phyloP scores from a whole-genome alignment of 2,797 vertebrate genomes.

The Bryconaethiops microstoma region DNA sequence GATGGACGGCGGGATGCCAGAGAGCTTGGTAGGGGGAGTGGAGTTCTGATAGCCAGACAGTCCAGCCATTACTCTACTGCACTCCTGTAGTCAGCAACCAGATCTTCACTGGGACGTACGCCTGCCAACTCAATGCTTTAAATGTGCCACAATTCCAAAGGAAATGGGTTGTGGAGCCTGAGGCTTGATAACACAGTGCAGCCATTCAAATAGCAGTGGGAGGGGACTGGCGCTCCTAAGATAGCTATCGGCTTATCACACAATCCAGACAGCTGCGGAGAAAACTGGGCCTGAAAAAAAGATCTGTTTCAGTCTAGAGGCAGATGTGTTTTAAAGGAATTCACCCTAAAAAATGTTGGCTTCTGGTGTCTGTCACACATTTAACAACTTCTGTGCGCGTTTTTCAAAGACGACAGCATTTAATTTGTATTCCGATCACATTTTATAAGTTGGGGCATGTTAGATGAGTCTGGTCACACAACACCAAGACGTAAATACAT shows the following conservation, averaged over 20 bases:
- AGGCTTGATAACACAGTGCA: constrained; percentile 19
- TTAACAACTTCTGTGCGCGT: neutral
- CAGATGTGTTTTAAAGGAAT: neutral
- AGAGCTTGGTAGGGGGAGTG: neutral
- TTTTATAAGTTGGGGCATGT: neutral
- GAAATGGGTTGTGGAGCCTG: constrained; percentile 4
- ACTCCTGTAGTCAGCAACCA: constrained; percentile 6
- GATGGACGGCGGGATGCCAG: constrained; percentile 8
- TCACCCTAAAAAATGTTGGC: neutral
- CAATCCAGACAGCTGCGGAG: constrained; percentile 26
- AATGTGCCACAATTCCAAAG: constrained; percentile 34
- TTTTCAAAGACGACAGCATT: neutral
- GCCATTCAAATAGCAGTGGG: constrained; percentile 5
- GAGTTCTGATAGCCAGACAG: constrained; percentile 7
- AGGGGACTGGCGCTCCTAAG: constrained; percentile 18
- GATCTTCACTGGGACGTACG: neutral
- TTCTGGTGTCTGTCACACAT: neutral
- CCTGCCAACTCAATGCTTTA: constrained; percentile 8
- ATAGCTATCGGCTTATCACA: constrained; percentile 43
- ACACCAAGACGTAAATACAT: neutral
- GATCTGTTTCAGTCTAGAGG: neutral
- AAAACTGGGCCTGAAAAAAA: constrained; percentile 21
- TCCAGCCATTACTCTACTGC: neutral
- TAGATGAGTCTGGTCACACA: neutral
- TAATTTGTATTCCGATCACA: constrained; percentile 7